A percentile compares a stretch with the other conserved stretches of the same genome.
phyloP scores from a whole-genome alignment of 1,140 invertebrate genomes.

The Venustaconcha ellipsiformis region DNA sequence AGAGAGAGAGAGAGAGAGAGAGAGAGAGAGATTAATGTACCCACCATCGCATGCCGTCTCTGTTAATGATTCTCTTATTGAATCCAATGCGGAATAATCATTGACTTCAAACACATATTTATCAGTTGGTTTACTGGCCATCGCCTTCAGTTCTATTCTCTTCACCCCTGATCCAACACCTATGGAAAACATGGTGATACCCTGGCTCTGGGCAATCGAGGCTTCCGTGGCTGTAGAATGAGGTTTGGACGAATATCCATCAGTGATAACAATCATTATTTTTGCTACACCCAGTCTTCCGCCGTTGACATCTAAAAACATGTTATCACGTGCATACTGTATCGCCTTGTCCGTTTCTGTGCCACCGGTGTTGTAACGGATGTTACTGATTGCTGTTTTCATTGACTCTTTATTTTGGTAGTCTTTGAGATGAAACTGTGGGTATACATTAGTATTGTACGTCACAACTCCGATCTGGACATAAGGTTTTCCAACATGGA shows the following conservation, averaged over 20 bases:
- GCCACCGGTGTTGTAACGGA: conserved; percentile 27
- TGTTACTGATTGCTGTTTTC: conserved; percentile 32
- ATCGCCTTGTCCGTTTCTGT: conserved; percentile 46
- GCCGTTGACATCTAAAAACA: conserved; percentile 43
- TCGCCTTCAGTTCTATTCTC: conserved; percentile 33
- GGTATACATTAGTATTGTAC: conserved; percentile 27
- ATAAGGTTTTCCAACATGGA: conserved; percentile 24
- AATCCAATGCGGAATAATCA: conserved; percentile 35
- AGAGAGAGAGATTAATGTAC: neutral
- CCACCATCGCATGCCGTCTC: conserved; percentile 41
- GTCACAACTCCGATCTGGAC: conserved; percentile 39
- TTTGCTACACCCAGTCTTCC: conserved; percentile 39
- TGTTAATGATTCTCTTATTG: conserved; percentile 32
- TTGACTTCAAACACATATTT: conserved; percentile 45
- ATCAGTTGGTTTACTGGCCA: conserved; percentile 39
- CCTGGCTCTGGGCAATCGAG: conserved; percentile 24
- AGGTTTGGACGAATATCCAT: conserved; percentile 42
- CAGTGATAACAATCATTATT: conserved; percentile 51
- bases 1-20: too few species aligned
- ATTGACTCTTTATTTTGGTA: conserved; percentile 21
- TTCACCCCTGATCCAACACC: conserved; percentile 39
- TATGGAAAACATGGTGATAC: conserved; percentile 46
- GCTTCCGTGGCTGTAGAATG: conserved; percentile 36
- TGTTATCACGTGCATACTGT: conserved; percentile 34
- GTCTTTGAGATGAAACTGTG: conserved; percentile 29